Percentiles rank a stretch among this genome's conserved stretches.
phyloP scores from a whole-genome alignment of 2,797 vertebrate genomes.

The Argyrosomus regius region DNA sequence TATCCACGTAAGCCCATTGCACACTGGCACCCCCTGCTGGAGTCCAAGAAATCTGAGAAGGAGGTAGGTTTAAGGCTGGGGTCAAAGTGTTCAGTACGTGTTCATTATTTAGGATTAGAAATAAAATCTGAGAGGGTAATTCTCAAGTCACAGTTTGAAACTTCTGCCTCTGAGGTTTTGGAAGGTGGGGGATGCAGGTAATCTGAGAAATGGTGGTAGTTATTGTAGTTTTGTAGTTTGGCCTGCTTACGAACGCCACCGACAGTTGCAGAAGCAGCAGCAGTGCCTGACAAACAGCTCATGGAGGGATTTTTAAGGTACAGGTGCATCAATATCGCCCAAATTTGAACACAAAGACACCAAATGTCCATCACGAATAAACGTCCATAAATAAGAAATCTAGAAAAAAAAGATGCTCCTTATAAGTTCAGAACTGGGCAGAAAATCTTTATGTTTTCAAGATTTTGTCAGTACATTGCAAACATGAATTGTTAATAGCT shows the following conservation, averaged over 20 bases:
- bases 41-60: slow-evolving; percentile 97
- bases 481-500: neutral
- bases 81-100: neutral
- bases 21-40: slow-evolving; percentile 97
- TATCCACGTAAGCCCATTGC: slow-evolving; percentile 99
- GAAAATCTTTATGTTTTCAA: neutral
- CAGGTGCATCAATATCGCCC: neutral
- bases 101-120: neutral
- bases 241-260: neutral
- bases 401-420: neutral
- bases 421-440: neutral
- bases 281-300: neutral
- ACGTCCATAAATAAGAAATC: neutral
- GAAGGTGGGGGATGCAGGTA: neutral
- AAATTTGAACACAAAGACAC: neutral
- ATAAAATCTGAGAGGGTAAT: neutral
- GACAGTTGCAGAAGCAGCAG: neutral
- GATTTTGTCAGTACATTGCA: neutral
- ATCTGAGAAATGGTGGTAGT: neutral
- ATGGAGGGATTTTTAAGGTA: neutral
- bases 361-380: neutral
- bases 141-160: neutral
- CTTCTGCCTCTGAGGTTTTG: neutral
- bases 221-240: neutral
- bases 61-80: slow-evolving; percentile 85